Conservation (phyloP, 2,113 vertebrate genomes). For the Brachyhypopomus occidentalis region DNA sequence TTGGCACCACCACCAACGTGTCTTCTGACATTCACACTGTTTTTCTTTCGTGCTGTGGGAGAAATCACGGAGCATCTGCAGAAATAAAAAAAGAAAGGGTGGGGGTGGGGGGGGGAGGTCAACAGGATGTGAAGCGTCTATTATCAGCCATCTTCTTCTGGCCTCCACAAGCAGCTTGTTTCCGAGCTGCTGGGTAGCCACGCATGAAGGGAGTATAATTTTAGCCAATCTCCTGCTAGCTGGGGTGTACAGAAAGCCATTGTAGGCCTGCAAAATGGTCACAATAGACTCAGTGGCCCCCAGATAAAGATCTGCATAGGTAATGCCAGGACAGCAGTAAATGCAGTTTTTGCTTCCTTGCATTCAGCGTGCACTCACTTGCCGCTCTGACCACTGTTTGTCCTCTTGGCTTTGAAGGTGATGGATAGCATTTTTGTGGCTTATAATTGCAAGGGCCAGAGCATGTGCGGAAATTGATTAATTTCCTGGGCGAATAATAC, state of each 20-base stretch:
- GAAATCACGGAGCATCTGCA: conserved; percentile 67
- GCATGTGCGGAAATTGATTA: conserved; percentile 65
- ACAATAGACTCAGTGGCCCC: conserved; percentile 74
- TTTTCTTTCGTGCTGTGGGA: conserved; percentile 69
- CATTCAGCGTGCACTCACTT: conserved; percentile 64
- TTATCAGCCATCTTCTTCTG: conserved; percentile 74
- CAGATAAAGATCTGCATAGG: conserved; percentile 81
- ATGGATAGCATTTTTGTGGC: conserved; percentile 72
- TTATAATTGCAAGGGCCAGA: conserved; percentile 68
- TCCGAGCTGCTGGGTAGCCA: conserved; percentile 79
- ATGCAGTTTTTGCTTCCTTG: conserved; percentile 70
- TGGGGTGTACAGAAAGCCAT: conserved; percentile 75
- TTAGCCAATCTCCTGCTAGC: conserved; percentile 76
- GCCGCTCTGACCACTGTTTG: conserved; percentile 65
- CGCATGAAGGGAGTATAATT: conserved; percentile 80
- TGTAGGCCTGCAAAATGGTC: conserved; percentile 74
- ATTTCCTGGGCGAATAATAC: conserved; percentile 66
- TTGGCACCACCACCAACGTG: conserved; percentile 63
- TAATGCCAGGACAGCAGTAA: conserved; percentile 74
- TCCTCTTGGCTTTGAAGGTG: conserved; percentile 68
- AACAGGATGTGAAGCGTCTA: conserved; percentile 75
- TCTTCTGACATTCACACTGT: conserved; percentile 66
- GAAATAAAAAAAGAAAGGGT: conserved; percentile 61
- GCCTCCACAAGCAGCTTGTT: conserved; percentile 78
- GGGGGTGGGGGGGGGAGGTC: conserved; percentile 63